phyloP scores from a whole-genome alignment of 2,797 vertebrate species.

The Halcyon badia region DNA sequence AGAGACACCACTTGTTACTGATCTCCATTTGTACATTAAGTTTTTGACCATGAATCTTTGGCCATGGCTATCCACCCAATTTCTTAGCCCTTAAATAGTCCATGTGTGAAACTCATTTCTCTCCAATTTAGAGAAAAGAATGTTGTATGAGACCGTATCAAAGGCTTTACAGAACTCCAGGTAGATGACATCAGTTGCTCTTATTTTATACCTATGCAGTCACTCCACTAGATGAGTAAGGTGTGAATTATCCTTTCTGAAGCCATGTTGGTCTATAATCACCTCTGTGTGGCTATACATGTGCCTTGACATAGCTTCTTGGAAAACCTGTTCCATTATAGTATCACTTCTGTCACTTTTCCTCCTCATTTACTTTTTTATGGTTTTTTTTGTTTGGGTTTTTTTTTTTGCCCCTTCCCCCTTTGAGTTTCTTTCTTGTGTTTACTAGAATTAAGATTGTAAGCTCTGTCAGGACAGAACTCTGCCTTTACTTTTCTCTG shows the following conservation, averaged over 20 bases:
- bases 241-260: not conserved
- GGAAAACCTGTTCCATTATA: not conserved
- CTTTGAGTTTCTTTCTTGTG: not conserved
- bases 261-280: not conserved
- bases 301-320: not conserved
- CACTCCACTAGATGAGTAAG: not conserved
- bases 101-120: not conserved
- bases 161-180: not conserved
- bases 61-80: not conserved
- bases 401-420: too few relatives aligned
- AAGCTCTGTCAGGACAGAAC: not conserved
- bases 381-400: not conserved
- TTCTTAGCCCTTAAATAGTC: not conserved
- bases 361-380: not conserved
- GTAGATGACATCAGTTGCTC: not conserved
- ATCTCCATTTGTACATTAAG: not conserved
- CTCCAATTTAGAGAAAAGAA: not conserved
- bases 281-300: not conserved
- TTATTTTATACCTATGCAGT: not conserved
- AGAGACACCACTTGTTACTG: not conserved
- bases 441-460: not conserved
- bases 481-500: not conserved
- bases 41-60: not conserved
- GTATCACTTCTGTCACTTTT: not conserved
- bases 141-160: not conserved